phyloP scores from a whole-genome alignment of 2,888 invertebrate genomes.

The Ectropis crepuscularia region DNA sequence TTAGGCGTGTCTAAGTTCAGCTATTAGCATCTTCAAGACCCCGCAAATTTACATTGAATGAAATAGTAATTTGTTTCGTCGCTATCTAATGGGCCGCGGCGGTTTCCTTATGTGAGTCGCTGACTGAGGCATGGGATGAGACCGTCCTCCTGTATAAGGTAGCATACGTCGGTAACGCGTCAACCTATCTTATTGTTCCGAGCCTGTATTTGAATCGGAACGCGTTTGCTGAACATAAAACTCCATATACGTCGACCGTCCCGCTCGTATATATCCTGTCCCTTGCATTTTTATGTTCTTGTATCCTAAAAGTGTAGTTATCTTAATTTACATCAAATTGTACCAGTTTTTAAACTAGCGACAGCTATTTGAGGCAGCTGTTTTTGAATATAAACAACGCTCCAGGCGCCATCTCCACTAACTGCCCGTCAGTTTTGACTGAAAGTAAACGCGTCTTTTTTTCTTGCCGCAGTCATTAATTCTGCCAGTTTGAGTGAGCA shows the following conservation, averaged over 20 bases:
- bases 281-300: conserved; percentile 26
- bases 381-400: conserved; percentile 21
- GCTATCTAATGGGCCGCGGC: conserved; percentile 50
- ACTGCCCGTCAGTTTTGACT: conserved; percentile 23
- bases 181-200: conserved; percentile 68
- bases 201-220: conserved; percentile 61
- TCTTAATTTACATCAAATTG: conserved; percentile 30
- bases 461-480: conserved; percentile 22
- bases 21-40: conserved; percentile 67
- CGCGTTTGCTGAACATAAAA: conserved; percentile 47
- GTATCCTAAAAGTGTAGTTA: conserved; percentile 27
- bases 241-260: conserved; percentile 37
- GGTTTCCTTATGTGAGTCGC: conserved; percentile 61
- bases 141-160: conserved; percentile 59
- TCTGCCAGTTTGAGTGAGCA: conserved; percentile 29
- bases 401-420: conserved; percentile 23
- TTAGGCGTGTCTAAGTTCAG: conserved; percentile 72
- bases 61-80: conserved; percentile 78
- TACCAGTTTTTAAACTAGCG: conserved; percentile 24
- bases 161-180: conserved; percentile 56
- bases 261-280: conserved; percentile 25
- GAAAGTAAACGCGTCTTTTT: conserved; percentile 17
- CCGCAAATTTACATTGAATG: conserved; percentile 79
- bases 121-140: conserved; percentile 45
- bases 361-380: conserved; percentile 15